phyloP scores from a whole-genome alignment of 2,888 invertebrate species.

The Hirudinaria manillensis region DNA sequence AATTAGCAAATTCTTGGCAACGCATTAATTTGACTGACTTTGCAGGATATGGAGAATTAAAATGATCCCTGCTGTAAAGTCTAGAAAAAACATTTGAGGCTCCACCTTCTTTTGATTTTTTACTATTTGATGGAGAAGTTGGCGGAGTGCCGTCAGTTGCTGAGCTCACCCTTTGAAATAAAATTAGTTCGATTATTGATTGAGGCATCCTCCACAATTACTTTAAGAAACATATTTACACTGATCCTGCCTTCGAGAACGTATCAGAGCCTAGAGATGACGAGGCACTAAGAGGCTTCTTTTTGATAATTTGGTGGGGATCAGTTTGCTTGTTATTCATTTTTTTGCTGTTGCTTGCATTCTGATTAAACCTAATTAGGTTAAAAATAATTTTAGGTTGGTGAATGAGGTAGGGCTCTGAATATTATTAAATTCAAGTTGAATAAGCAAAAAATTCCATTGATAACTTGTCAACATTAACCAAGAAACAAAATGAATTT shows the following conservation, averaged over 20 bases:
- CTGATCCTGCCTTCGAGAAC: constrained; percentile 1
- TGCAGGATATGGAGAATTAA: constrained; percentile 40
- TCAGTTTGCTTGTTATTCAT: neutral
- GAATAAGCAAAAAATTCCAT: too few species aligned
- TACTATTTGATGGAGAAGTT: constrained; percentile 58
- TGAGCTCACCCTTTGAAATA: constrained; percentile 30
- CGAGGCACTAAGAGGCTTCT: constrained; percentile 8
- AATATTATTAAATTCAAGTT: too few species aligned
- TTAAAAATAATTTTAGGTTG: too few species aligned
- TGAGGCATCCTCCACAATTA: neutral
- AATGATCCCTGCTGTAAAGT: constrained; percentile 58
- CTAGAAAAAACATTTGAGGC: constrained; percentile 70
- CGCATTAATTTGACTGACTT: constrained; percentile 36
- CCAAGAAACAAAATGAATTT: too few species aligned
- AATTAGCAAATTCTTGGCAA: too few species aligned
- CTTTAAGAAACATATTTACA: neutral
- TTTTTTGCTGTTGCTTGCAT: neutral
- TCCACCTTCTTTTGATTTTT: constrained; percentile 49
- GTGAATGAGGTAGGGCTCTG: too few species aligned
- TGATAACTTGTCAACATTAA: too few species aligned
- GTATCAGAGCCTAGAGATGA: constrained; percentile 9
- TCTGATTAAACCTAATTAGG: neutral
- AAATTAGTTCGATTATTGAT: neutral
- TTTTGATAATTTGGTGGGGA: neutral
- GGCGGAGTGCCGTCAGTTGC: constrained; percentile 58